Base-by-base conservation (phyloP, 2,888 invertebrate species). In the Podabrus alpinus region DNA sequence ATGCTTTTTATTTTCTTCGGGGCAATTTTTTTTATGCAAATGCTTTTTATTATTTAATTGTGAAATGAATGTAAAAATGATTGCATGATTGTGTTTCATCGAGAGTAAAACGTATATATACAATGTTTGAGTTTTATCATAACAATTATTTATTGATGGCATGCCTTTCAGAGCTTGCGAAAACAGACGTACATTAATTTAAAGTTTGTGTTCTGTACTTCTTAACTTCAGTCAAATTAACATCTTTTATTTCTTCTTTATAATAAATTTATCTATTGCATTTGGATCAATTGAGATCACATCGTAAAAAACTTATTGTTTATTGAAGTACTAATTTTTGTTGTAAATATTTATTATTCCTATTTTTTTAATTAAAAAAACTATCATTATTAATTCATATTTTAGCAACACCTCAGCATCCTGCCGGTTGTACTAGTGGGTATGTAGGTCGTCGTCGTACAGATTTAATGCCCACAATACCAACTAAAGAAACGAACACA, bases 391-490 rank as follows among this genome's bases (percentile, higher is more conserved):
- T 15, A 15, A 45, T 66, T 29, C 77, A 71, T 76, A 78, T 79
- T 80, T 67, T 81, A 86, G 85, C 82, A 81, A 78, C 81, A 83
- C 85, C 78, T 83, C 87, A 79, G 73, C 88, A 87, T 85, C 90
- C 91, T 75, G 90, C 91, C 83, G 89, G 92, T 87, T 94, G 93
- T 90, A 92, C 92, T 81, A 93, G 87, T 80, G 87, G 94, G 80
- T 87, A 87, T 82, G 94, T 94, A 85, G 95, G 94, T 84, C 92
- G 95, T 83, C 92, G 95, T 84, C 94, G 95, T 88, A 96, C 96
- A 79, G 96, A 97, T 90, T 90, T 97, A 86, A 94, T 95, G 90
- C 97, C 97, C 80, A 96, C 96, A 82, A 91, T 95, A 88, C 95
- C 96, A 82, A 92, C 92, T 78, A 89, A 93, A 83, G 93, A 93